Evolutionary conservation across 2,797 vertebrate genomes (phyloP), one percentile per base, ranked within the genome.

Genomic region (Loris lydekkerianus): DNA sequence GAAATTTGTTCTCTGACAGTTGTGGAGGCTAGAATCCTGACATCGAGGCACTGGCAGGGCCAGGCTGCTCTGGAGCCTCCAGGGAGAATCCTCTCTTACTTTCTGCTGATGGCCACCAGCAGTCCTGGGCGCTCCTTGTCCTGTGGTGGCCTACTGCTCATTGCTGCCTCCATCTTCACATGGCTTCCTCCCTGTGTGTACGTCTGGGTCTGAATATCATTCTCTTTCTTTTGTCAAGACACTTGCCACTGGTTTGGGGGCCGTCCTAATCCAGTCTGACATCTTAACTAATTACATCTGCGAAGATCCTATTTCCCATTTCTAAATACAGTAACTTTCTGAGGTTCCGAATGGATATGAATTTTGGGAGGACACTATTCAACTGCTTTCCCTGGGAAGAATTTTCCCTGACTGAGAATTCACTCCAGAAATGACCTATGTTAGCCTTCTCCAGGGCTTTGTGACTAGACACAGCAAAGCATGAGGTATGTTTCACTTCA

Each of bases 401-500:
- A 6, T 89, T 75, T 75, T 67, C 34, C 18, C 63, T 86, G 34
- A 23, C 17, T 84, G 53, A 90, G 40, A 88, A 76, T 90, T 75
- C 31, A 60, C 18, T 73, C 76, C 34, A 73, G 14, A 81, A 84
- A 94, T 46, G 43, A 86, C 13, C 60, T 7, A 14, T 29, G 23
- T 73, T 86, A 40, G 31, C 13, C 40, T 91, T 94, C 89, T 67
- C 53, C 5, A 73, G 76, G 21, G 37, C 20, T 5, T 37, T 40
- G 0, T 89, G 31, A 23, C 37, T 75, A 92, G 65, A 78, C 17
- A 53, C 8, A 65, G 92, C 40, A 72, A 91, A 92, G 85, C 11
- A 60, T n/a, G 78, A 81, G 23, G 31, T 7, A 46, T 40, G 93
- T 93, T 93, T 94, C 29, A 56, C 10, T 69, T 94, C 34, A 53